These are phyloP conservation scores for Liparis tanakae DNA, from an alignment of 2,797 vertebrate genomes.

Conservation along the genomic window DNA sequence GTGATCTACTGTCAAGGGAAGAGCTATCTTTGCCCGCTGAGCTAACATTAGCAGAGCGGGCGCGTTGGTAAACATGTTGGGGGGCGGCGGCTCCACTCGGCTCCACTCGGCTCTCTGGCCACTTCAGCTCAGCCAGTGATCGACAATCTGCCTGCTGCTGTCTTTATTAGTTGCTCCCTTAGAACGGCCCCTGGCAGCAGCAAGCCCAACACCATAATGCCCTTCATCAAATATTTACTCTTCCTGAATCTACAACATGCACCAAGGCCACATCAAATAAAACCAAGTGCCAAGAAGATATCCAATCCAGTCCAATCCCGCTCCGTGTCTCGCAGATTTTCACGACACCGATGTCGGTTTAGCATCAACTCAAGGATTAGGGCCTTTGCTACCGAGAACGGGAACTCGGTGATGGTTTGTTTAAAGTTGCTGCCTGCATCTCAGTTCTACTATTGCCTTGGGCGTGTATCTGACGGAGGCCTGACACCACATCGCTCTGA, in stretches of 20 bases:
- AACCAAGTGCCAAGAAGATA: slow-evolving; percentile 60
- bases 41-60: slow-evolving; percentile 42
- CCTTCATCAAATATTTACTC: slow-evolving; percentile 82
- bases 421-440: slow-evolving; percentile 55
- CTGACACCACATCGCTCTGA: slow-evolving; percentile 65
- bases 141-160: slow-evolving; percentile 70
- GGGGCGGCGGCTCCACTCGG: slow-evolving; percentile 26
- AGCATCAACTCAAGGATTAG: slow-evolving; percentile 68
- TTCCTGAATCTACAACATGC: slow-evolving; percentile 58
- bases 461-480: slow-evolving; percentile 58
- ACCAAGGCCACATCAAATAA: slow-evolving; percentile 68
- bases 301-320: slow-evolving; percentile 72
- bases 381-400: slow-evolving; percentile 36
- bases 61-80: slow-evolving; percentile 58
- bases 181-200: slow-evolving; percentile 60
- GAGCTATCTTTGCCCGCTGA: slow-evolving; percentile 41
- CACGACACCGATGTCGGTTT: slow-evolving; percentile 70
- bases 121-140: slow-evolving; percentile 64
- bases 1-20: slow-evolving; percentile 42
- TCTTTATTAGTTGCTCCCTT: slow-evolving; percentile 74
- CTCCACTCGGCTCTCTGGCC: slow-evolving; percentile 43
- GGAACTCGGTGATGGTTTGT: slow-evolving; percentile 69
- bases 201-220: slow-evolving; percentile 56
- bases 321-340: slow-evolving; percentile 58
- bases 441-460: slow-evolving; percentile 45